Base-by-base conservation (phyloP, 2,888 invertebrate genomes). In the Anthoptus insignis region DNA sequence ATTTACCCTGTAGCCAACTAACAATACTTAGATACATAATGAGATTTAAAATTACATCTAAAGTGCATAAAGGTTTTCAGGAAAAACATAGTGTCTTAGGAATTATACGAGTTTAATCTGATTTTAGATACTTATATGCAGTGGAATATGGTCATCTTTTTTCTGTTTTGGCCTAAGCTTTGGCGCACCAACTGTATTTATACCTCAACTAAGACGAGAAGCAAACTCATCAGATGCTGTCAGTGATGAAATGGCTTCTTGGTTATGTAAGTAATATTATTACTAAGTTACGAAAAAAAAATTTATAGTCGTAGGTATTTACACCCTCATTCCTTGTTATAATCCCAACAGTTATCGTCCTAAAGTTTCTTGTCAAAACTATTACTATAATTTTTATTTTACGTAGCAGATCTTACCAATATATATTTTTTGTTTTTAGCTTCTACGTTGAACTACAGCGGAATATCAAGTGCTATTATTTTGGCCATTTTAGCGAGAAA, bases 121-220 rank as follows among this genome's bases (percentile, higher is more conserved):
- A 27, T 27, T 27, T 81, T 69, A 64, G 81, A 56, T 70, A 77
- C 42, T 73, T 79, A 29, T 78, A 72, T 68, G 58, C 73, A 49
- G 42, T 32, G 64, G 64, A 14, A 47, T 65, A 24, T 69, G 66
- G 64, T 24, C 66, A 19, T 45, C 39, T 45, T 65, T 59, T 29
- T 66, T 69, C 59, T 47, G 45, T n/a, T 53, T 64, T 11, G 70
- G 70, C 2, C 19, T 70, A n/a, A 60, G 63, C 27, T 57, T 66
- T 37, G 73, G 73, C 0, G 57, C 71, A 0, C 69, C 71, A 0
- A 69, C 73, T 0, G 65, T 73, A 1, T 59, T 69, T 37, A 66
- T 73, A 3, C 64, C 68, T 0, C 73, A 73, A 66, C 39, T 66
- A 4, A 59, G 69, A 42, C 32, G 19, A 16, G 69, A 71, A 54